These are phyloP conservation scores for Nephrotoma flavescens DNA, from an alignment of 2,888 invertebrate species.

Conservation along the genomic window DNA sequence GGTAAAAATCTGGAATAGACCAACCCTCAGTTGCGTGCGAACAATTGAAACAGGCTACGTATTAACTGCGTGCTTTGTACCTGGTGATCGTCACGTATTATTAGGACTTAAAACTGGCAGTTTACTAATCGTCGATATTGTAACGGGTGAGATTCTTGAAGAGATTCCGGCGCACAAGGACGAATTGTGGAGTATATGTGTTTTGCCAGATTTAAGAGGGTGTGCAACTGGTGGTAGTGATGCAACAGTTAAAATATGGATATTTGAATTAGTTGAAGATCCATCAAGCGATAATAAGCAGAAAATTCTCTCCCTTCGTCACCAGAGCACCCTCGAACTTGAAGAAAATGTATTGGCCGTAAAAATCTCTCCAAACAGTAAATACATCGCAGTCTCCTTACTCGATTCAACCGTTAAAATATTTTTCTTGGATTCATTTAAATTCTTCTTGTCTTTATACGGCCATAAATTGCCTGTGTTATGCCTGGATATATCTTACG, in stretches of 20 bases:
- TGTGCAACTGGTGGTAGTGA: constrained; percentile 80
- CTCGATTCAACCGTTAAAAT: constrained; percentile 91
- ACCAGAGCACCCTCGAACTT: constrained; percentile 67
- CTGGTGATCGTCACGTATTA: constrained; percentile 80
- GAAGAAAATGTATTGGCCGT: constrained; percentile 79
- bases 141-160: constrained; percentile 66
- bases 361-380: constrained; percentile 68
- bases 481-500: constrained; percentile 84
- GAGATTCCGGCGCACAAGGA: constrained; percentile 66
- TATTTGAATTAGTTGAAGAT: constrained; percentile 69
- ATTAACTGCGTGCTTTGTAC: constrained; percentile 62
- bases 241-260: constrained; percentile 85
- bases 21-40: constrained; percentile 51
- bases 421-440: constrained; percentile 86
- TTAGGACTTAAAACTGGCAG: constrained; percentile 75
- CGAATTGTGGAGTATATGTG: constrained; percentile 64
- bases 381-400: constrained; percentile 77
- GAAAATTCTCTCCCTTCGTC: constrained; percentile 59
- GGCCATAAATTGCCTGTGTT: constrained; percentile 92
- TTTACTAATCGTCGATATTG: constrained; percentile 71
- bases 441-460: constrained; percentile 89
- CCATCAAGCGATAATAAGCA: constrained; percentile 42
- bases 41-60: constrained; percentile 54
- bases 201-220: constrained; percentile 70
- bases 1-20: constrained; percentile 84